phyloP scores from a whole-genome alignment of 2,888 invertebrate species.

The Itoplectis maculator region DNA sequence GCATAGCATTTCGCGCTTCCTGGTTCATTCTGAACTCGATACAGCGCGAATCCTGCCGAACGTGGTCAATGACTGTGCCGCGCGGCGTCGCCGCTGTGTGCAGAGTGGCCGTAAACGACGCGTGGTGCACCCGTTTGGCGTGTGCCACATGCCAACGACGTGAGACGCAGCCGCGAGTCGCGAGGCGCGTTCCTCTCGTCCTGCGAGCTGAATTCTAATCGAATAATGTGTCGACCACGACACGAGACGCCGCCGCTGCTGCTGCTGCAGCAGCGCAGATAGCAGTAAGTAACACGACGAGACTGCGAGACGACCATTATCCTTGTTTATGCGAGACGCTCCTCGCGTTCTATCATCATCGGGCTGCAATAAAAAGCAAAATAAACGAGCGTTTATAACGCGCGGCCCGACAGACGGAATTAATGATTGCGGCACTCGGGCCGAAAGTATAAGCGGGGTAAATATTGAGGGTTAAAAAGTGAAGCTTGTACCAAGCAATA shows the following conservation, averaged over 20 bases:
- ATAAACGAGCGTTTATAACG: constrained; percentile 20
- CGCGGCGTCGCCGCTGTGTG: constrained; percentile 11
- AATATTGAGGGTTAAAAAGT: not conserved
- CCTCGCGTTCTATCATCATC: constrained; percentile 46
- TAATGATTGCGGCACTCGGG: not conserved
- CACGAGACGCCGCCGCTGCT: constrained; percentile 36
- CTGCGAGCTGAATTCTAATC: constrained; percentile 66
- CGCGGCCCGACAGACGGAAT: not conserved
- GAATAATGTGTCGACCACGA: constrained; percentile 54
- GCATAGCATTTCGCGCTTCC: not conserved
- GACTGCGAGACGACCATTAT: constrained; percentile 56
- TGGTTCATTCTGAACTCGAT: not conserved
- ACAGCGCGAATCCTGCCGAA: not conserved
- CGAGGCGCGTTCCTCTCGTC: constrained; percentile 60
- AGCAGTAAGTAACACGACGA: constrained; percentile 24
- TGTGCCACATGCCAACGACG: constrained; percentile 73
- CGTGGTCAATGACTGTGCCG: constrained; percentile 3
- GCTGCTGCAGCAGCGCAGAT: constrained; percentile 12
- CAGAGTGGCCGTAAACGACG: constrained; percentile 9
- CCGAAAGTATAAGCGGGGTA: no score
- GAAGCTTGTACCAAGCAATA: not conserved
- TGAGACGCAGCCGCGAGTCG: constrained; percentile 66
- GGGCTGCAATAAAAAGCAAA: constrained; percentile 29
- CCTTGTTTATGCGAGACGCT: constrained; percentile 53
- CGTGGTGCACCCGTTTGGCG: constrained; percentile 61